These are phyloP conservation scores for Halcyon badia DNA, from an alignment of 2,797 vertebrate species.

Conservation along the genomic window DNA sequence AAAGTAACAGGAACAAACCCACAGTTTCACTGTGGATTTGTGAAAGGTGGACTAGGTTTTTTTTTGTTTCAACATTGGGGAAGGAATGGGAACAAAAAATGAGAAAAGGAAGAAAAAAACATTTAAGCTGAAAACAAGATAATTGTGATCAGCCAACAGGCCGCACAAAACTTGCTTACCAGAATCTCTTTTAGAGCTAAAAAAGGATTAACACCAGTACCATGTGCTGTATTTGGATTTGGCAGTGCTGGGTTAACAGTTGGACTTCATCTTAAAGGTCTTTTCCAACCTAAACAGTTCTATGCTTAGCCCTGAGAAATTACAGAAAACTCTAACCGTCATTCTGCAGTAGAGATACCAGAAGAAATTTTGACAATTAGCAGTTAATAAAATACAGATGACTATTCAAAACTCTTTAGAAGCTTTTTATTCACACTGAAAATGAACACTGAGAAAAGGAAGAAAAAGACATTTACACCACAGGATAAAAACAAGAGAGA, in stretches of 20 bases:
- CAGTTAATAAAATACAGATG: not conserved
- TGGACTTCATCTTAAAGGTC: not conserved
- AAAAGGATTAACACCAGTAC: not conserved
- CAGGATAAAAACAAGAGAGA: not conserved
- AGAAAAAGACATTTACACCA: not conserved
- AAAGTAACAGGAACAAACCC: not conserved
- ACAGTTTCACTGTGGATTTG: not conserved
- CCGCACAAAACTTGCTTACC: not conserved
- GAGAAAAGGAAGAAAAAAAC: not conserved
- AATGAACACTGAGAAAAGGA: not conserved
- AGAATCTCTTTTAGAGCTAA: not conserved
- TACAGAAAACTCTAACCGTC: not conserved
- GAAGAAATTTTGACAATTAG: not conserved
- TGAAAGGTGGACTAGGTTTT: accelerated
- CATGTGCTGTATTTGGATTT: not conserved
- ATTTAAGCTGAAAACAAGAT: not conserved
- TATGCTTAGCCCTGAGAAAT: not conserved
- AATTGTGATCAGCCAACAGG: not conserved
- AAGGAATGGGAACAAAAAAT: not conserved
- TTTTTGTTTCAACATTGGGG: not conserved
- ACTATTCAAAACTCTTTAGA: not conserved
- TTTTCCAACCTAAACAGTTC: not conserved
- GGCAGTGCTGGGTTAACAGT: too few relatives aligned
- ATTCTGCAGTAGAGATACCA: not conserved
- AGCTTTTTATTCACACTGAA: not conserved